Percentiles rank a stretch among this genome's conserved stretches.
These are phyloP conservation scores for Helleia helle DNA, from an alignment of 2,888 invertebrate species.

Conservation along the genomic window DNA sequence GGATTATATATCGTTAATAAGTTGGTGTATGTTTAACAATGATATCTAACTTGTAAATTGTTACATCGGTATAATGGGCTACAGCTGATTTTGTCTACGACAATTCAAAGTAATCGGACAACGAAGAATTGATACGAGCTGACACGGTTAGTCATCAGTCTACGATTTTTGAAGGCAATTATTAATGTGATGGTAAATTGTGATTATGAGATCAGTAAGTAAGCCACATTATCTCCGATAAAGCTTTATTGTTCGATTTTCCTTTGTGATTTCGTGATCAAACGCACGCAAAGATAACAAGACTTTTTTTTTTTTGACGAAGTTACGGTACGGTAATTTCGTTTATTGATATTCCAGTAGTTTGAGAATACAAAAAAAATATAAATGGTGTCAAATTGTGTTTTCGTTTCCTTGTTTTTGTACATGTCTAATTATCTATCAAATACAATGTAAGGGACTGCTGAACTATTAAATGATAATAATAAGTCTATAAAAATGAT, in stretches of 20 bases:
- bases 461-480: background rate
- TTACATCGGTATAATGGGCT: conserved; percentile 37
- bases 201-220: conserved; percentile 35
- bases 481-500: background rate
- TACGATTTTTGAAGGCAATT: conserved; percentile 43
- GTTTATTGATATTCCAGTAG: background rate
- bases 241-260: conserved; percentile 49
- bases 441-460: background rate
- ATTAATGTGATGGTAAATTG: conserved; percentile 37
- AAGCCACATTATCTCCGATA: conserved; percentile 44
- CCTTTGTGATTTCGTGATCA: conserved; percentile 59
- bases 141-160: conserved; percentile 66
- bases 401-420: conserved; percentile 38
- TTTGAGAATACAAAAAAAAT: conserved; percentile 15
- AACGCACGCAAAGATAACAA: conserved; percentile 47
- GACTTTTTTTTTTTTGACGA: conserved; percentile 44
- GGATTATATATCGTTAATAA: conserved; percentile 28
- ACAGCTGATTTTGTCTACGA: conserved; percentile 65
- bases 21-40: conserved; percentile 14
- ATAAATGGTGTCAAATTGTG: conserved; percentile 60
- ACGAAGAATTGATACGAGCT: conserved; percentile 50
- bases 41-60: conserved; percentile 17
- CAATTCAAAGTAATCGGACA: conserved; percentile 41
- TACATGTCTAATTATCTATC: background rate
- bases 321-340: background rate